These are phyloP conservation scores for Paedocypris micromegethes DNA, from an alignment of 2,797 vertebrate genomes.

Conservation along the genomic window DNA sequence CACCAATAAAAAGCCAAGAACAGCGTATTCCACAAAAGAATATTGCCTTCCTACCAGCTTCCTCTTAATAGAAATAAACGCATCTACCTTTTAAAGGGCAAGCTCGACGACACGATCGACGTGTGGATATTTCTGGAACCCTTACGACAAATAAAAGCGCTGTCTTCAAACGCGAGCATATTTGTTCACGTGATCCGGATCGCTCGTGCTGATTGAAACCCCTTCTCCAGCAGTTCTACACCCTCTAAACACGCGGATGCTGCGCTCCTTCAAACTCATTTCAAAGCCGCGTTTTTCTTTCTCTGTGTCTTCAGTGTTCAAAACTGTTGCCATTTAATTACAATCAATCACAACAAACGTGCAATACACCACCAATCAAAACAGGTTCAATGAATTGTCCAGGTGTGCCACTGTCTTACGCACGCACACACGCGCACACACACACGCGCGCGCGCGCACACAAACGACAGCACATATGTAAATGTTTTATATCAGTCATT, in stretches of 20 bases:
- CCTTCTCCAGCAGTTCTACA: conserved; percentile 75
- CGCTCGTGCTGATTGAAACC: conserved; percentile 77
- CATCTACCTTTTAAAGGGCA: conserved; percentile 45
- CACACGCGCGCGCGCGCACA: too few species aligned
- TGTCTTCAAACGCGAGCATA: conserved; percentile 93
- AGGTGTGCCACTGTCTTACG: too few species aligned
- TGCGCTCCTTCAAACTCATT: conserved; percentile 66
- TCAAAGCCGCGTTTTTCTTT: conserved; percentile 51
- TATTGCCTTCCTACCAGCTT: conserved; percentile 70
- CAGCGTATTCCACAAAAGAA: conserved; percentile 73
- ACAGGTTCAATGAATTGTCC: too few species aligned
- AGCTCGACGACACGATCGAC: conserved; percentile 61
- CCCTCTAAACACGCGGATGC: too few species aligned
- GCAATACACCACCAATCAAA: too few species aligned
- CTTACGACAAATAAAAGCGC: conserved; percentile 92
- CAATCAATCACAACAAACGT: too few species aligned
- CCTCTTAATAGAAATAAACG: conserved; percentile 60
- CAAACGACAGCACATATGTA: too few species aligned
- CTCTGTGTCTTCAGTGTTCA: too few species aligned
- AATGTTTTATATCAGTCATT: too few species aligned
- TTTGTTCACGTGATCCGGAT: conserved; percentile 94
- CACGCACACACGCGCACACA: too few species aligned
- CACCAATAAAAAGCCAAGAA: conserved; percentile 96
- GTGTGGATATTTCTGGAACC: conserved; percentile 80
- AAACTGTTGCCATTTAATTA: too few species aligned